Evolutionary conservation across 64 coral and sea anemone genomes (phyloP).

Genomic region (Acropora tenuis): DNA sequence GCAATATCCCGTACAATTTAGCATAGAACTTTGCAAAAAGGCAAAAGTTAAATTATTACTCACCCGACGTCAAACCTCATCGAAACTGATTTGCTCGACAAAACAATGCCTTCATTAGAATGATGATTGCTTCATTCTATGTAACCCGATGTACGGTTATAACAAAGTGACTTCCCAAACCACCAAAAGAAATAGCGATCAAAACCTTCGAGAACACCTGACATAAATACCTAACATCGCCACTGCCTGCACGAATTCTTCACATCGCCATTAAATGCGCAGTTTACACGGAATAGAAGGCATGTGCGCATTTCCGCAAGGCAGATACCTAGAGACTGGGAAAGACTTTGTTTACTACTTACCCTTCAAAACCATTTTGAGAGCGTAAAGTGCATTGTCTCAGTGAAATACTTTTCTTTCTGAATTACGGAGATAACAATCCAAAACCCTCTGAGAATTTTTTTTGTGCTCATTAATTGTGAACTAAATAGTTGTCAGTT

Average conservation of each 20-base stretch:
- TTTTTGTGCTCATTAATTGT: background rate
- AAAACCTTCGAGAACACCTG: background rate
- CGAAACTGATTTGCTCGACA: background rate
- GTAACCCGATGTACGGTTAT: background rate
- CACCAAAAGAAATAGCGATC: background rate
- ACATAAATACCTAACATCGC: too few species aligned
- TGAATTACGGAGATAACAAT: background rate
- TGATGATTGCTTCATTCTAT: background rate
- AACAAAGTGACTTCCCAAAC: background rate
- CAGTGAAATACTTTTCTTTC: background rate
- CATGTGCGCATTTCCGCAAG: conserved; percentile 32
- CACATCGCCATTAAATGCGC: background rate
- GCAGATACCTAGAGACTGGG: conserved; percentile 17
- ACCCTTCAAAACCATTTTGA: background rate
- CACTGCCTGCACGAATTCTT: too few species aligned
- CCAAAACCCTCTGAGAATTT: too few species aligned
- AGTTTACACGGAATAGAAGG: background rate
- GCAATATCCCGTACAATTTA: background rate
- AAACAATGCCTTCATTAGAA: background rate
- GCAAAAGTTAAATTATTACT: background rate
- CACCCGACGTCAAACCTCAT: background rate
- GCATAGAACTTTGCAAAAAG: background rate
- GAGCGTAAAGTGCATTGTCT: background rate
- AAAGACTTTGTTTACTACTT: background rate
- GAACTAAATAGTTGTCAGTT: background rate